These are phyloP conservation scores for Pteropus alecto DNA, from an alignment of 2,113 vertebrate genomes.

Conservation along the genomic window DNA sequence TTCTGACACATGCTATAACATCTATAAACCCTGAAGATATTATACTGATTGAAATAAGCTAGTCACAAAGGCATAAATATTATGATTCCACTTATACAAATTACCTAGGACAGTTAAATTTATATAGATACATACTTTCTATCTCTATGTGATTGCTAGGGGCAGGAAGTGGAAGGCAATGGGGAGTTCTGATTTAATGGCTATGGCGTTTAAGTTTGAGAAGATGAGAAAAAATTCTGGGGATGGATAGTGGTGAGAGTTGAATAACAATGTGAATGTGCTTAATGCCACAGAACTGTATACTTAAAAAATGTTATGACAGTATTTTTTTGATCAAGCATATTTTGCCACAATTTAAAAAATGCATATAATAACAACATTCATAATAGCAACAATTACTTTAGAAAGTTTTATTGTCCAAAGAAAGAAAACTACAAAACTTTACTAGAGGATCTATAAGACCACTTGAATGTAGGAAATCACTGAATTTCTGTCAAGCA, in stretches of 20 bases:
- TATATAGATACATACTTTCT: background rate
- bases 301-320: background rate
- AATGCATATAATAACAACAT: background rate
- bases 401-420: background rate
- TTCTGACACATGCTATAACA: background rate
- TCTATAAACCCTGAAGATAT: background rate
- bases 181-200: background rate
- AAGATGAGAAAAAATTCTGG: background rate
- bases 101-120: background rate
- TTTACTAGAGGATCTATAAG: background rate
- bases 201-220: background rate
- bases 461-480: background rate
- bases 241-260: background rate
- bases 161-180: background rate
- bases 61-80: background rate
- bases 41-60: background rate
- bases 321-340: too few species aligned
- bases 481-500: background rate
- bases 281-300: background rate
- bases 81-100: background rate
- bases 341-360: background rate
- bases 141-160: background rate
- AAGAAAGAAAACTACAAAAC: background rate
- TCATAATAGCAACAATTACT: background rate
- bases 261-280: background rate